A percentile compares a stretch with the other conserved stretches of the same genome.
phyloP scores from a whole-genome alignment of 2,888 invertebrate species.

The Seira ritae region DNA sequence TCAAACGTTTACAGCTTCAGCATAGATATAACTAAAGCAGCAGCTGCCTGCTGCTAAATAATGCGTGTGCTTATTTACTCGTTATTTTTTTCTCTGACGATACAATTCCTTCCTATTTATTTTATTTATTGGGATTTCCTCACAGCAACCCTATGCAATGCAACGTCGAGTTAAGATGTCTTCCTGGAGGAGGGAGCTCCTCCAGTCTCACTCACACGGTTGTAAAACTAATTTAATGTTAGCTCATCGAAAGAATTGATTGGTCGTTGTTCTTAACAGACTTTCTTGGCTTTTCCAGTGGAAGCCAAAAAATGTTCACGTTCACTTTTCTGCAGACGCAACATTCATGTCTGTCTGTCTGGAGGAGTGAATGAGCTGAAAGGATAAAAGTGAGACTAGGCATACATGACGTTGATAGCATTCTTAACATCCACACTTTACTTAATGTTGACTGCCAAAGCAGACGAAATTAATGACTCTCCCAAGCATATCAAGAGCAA shows the following conservation, averaged over 20 bases:
- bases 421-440: constrained; percentile 20
- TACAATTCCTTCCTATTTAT: too few relatives aligned
- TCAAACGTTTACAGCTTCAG: not conserved
- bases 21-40: not conserved
- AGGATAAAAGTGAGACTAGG: constrained; percentile 9
- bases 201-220: not conserved
- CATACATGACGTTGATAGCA: constrained; percentile 29
- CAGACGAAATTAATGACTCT: not conserved
- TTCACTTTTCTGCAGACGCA: not conserved
- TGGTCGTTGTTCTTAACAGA: not conserved
- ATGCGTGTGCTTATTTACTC: constrained; percentile 14
- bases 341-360: too few relatives aligned
- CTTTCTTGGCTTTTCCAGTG: not conserved
- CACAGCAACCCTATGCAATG: too few relatives aligned
- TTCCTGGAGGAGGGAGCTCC: too few relatives aligned
- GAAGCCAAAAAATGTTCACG: not conserved
- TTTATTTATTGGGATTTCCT: not conserved
- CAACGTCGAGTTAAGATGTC: too few relatives aligned
- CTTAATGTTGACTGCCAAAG: not conserved
- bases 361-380: not conserved
- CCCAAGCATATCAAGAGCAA: not conserved
- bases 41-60: constrained; percentile 10
- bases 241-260: constrained; percentile 8
- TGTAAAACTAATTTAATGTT: constrained; percentile 16
- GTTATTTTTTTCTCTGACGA: not conserved